Evolutionary conservation across 2,888 invertebrate species (phyloP).

Genomic region (Sinelater perroti): DNA sequence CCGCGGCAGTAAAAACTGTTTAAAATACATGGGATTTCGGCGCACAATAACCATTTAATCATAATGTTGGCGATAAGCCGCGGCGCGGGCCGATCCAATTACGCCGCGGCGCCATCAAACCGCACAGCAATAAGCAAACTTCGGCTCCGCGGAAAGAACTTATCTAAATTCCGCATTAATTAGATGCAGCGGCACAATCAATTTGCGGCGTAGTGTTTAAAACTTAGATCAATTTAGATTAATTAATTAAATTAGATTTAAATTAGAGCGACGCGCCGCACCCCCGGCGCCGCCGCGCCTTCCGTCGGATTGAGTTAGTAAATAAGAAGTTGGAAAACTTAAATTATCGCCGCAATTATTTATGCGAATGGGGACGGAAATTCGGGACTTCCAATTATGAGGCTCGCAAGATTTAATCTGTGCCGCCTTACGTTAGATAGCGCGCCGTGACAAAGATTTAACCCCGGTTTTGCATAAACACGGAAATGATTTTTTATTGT

Average conservation of each 20-base stretch:
- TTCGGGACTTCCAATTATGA: constrained; percentile 24
- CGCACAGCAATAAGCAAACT: constrained; percentile 44
- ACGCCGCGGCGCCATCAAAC: constrained; percentile 37
- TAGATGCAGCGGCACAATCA: constrained; percentile 48
- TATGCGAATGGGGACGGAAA: constrained; percentile 27
- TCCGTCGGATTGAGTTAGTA: constrained; percentile 33
- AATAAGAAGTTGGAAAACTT: constrained; percentile 32
- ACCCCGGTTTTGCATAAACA: constrained; percentile 21
- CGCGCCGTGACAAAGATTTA: constrained; percentile 19
- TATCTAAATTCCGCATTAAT: constrained; percentile 53
- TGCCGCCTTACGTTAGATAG: constrained; percentile 26
- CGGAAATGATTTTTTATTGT: constrained; percentile 25
- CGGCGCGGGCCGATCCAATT: constrained; percentile 38
- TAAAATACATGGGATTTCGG: constrained; percentile 29
- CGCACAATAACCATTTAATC: constrained; percentile 26
- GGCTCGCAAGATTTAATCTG: constrained; percentile 25
- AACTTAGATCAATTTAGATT: constrained; percentile 39
- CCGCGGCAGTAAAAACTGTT: constrained; percentile 25
- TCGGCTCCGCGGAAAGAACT: constrained; percentile 45
- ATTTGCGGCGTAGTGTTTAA: constrained; percentile 42
- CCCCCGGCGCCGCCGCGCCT: constrained; percentile 22
- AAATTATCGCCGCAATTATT: constrained; percentile 35
- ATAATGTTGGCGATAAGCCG: constrained; percentile 25
- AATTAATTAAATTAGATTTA: constrained; percentile 38
- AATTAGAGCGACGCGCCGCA: constrained; percentile 34